Percentiles rank a stretch among this genome's conserved stretches.
Conservation (phyloP, 2,888 invertebrate genomes). For the Callyntrura sp. region DNA sequence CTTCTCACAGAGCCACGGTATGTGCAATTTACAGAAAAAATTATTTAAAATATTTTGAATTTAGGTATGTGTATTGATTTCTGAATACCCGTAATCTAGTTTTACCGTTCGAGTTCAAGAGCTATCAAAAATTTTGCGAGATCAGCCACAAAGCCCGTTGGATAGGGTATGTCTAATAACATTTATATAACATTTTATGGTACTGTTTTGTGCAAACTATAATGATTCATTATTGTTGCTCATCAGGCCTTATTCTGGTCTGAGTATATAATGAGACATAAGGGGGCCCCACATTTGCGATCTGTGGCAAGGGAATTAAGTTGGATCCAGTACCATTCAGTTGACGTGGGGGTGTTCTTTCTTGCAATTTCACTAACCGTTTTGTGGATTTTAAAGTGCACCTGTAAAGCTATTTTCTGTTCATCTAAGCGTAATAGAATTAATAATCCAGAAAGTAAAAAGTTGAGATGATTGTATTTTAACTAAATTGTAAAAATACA, state of each 20-base stretch:
- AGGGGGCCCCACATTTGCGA: constrained; percentile 53
- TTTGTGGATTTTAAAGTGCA: neutral
- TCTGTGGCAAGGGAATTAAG: constrained; percentile 53
- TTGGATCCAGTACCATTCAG: constrained; percentile 53
- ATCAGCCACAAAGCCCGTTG: constrained; percentile 81
- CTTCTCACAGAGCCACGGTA: constrained; percentile 28
- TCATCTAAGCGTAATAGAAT: too few relatives aligned
- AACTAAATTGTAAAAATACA: too few relatives aligned
- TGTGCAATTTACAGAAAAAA: neutral
- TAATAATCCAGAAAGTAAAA: too few relatives aligned
- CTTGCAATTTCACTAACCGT: neutral
- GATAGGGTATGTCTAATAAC: too few relatives aligned
- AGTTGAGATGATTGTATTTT: too few relatives aligned
- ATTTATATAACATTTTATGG: too few relatives aligned
- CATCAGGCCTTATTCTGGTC: constrained; percentile 82
- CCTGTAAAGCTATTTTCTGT: constrained; percentile 11
- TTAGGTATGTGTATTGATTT: neutral
- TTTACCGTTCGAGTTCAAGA: constrained; percentile 61
- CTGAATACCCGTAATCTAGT: too few relatives aligned
- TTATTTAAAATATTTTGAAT: too few relatives aligned
- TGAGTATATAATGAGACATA: constrained; percentile 79
- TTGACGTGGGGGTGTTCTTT: constrained; percentile 48
- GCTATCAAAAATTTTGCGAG: constrained; percentile 74
- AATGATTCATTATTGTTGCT: too few relatives aligned
- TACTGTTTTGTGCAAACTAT: too few relatives aligned